Base-by-base conservation (phyloP, 2,888 invertebrate genomes). In the Leucophenga maculata region DNA sequence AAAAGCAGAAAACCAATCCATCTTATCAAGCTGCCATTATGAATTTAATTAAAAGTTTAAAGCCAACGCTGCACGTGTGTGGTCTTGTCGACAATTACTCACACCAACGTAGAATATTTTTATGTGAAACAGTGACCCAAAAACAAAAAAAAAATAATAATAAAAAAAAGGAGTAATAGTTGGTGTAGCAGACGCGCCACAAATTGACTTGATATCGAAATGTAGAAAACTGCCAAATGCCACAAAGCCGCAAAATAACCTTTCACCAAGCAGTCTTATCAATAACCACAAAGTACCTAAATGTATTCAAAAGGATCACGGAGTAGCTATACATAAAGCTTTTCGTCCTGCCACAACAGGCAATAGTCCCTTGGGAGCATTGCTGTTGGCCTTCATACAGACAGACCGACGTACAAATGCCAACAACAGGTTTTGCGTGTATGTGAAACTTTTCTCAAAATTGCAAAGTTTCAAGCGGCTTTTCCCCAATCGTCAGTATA, bases 31-130 rank as follows among this genome's bases (percentile, higher is more conserved):
- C 75, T 82, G 80, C 71, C 31, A 76, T 83, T 82, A 80, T 83
- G 83, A 75, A 80, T 83, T 83, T 82, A 83, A 80, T 80, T 80
- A 80, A 80, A 83, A 80, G 74, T 83, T 80, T 80, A 83, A 77
- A 68, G 77, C 73, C 65, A 50, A 16, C 68, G 65, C 66, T 69
- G 72, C 71, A 72, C 75, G 82, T 78, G 82, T 82, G 82, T 82
- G 80, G 73, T 71, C 64, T 20, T 22, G 22, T 48, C 44, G 46
- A 64, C 64, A 82, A 81, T 79, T 83, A 79, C 79, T 77, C 79
- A 76, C 52, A 20, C 32, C 55, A 52, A 52, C 1, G 13, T 20
- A 52, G 22, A 44, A 13, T 64, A n/a, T 65, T 50, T 65, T 48
- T 50, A 20, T 60, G 2, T 55, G 20, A 13, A 14, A 57, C 18